Evolutionary conservation across 2,888 invertebrate genomes (phyloP).

Genomic region (Limenitis camilla): DNA sequence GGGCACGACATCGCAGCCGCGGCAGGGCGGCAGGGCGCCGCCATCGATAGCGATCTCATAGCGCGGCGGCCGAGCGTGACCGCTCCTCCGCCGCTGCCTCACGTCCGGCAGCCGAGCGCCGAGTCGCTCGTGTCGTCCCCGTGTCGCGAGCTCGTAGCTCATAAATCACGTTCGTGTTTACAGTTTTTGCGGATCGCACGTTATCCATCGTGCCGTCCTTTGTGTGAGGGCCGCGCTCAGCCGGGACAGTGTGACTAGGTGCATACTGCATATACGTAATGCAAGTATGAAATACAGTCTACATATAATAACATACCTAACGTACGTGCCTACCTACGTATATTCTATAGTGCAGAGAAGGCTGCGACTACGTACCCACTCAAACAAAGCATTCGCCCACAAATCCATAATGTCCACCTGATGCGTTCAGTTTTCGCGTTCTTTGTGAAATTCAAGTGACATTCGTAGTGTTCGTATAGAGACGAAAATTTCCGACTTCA

Average conservation of each 20-base stretch:
- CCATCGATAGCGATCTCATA: slow-evolving; percentile 55
- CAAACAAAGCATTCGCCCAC: slow-evolving; percentile 71
- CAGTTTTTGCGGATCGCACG: slow-evolving; percentile 59
- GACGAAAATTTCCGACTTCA: slow-evolving; percentile 42
- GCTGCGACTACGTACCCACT: slow-evolving; percentile 65
- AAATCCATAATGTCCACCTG: slow-evolving; percentile 53
- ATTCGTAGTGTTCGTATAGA: slow-evolving; percentile 51
- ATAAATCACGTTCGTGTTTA: slow-evolving; percentile 67
- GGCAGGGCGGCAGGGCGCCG: slow-evolving; percentile 41
- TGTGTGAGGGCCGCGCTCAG: slow-evolving; percentile 43
- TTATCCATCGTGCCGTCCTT: slow-evolving; percentile 61
- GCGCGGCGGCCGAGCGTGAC: slow-evolving; percentile 70
- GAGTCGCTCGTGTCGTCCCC: slow-evolving; percentile 33
- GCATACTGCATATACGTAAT: slow-evolving; percentile 59
- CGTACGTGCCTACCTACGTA: slow-evolving; percentile 55
- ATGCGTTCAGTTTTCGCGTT: slow-evolving; percentile 47
- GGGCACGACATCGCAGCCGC: slow-evolving; percentile 45
- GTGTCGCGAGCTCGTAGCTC: slow-evolving; percentile 47
- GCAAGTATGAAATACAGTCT: slow-evolving; percentile 28
- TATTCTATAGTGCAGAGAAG: slow-evolving; percentile 55
- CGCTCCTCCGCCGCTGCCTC: slow-evolving; percentile 45
- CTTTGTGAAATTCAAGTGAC: slow-evolving; percentile 50
- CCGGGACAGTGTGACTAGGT: slow-evolving; percentile 53
- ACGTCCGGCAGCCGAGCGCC: slow-evolving; percentile 22
- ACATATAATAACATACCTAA: slow-evolving; percentile 48